Evolutionary conservation across 2,113 vertebrate species (phyloP).

Genomic region (Chloropsis cyanopogon): DNA sequence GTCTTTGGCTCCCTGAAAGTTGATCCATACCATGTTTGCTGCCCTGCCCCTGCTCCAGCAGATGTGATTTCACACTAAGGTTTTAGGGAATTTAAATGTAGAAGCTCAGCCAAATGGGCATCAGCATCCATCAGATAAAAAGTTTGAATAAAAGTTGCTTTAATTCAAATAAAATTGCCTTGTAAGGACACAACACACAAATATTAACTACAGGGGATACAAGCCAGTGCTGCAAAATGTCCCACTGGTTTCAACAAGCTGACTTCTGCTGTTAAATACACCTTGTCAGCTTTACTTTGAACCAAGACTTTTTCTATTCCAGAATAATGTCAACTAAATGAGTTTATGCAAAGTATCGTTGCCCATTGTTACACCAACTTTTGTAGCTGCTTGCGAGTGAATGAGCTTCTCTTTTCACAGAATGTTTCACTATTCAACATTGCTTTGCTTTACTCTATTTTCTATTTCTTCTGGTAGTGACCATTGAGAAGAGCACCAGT

Average conservation of each 20-base stretch:
- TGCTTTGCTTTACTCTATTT: neutral
- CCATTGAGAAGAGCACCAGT: neutral
- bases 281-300: neutral
- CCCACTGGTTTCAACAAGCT: neutral
- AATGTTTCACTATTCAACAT: neutral
- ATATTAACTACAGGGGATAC: neutral
- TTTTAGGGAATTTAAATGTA: neutral
- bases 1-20: neutral
- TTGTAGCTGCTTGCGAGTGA: neutral
- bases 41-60: neutral
- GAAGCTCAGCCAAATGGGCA: neutral
- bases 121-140: neutral
- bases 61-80: constrained; percentile 21
- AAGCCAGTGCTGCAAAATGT: neutral
- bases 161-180: neutral
- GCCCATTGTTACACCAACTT: fast-evolving
- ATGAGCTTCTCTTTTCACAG: neutral
- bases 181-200: neutral
- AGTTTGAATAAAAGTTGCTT: neutral
- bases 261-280: neutral
- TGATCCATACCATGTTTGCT: neutral
- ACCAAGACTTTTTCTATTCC: neutral
- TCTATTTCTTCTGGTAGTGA: neutral
- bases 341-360: neutral
- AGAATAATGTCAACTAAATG: neutral